Conservation (phyloP, 2,797 vertebrate genomes). For the Onychomys arenicola region DNA sequence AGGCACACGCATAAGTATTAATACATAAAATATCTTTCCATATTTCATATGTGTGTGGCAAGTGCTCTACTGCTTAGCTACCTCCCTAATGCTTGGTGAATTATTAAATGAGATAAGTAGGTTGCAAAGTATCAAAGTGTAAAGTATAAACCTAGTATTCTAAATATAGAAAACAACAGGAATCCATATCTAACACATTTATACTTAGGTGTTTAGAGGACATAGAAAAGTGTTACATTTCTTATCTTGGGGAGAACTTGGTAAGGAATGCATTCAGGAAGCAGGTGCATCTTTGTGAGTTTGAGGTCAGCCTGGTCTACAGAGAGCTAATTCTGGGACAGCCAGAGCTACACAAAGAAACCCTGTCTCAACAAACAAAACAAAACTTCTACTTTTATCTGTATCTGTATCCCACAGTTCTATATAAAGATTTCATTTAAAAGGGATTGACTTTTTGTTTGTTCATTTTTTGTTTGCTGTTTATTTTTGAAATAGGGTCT, state of each 20-base stretch:
- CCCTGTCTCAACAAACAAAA: no score
- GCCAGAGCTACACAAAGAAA: neutral
- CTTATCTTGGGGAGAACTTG: neutral
- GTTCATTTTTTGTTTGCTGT: neutral
- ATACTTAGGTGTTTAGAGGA: slow-evolving; percentile 5
- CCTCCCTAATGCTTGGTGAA: neutral
- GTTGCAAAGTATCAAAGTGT: neutral
- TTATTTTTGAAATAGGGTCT: neutral
- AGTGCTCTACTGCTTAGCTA: neutral
- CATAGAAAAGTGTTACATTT: slow-evolving; percentile 46
- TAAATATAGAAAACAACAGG: slow-evolving; percentile 42
- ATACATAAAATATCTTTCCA: neutral
- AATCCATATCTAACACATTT: neutral
- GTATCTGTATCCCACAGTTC: neutral
- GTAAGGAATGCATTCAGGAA: neutral
- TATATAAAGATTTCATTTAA: slow-evolving; percentile 49
- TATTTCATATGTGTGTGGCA: neutral
- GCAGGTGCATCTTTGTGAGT: neutral
- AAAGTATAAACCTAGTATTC: slow-evolving; percentile 48
- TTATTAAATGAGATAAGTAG: slow-evolving; percentile 53
- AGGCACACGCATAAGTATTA: neutral
- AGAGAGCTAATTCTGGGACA: neutral
- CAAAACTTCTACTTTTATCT: neutral
- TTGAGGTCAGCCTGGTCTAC: neutral
- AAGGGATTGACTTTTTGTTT: neutral